Base-by-base conservation (phyloP, 2,113 vertebrate genomes). In the Caretta caretta region DNA sequence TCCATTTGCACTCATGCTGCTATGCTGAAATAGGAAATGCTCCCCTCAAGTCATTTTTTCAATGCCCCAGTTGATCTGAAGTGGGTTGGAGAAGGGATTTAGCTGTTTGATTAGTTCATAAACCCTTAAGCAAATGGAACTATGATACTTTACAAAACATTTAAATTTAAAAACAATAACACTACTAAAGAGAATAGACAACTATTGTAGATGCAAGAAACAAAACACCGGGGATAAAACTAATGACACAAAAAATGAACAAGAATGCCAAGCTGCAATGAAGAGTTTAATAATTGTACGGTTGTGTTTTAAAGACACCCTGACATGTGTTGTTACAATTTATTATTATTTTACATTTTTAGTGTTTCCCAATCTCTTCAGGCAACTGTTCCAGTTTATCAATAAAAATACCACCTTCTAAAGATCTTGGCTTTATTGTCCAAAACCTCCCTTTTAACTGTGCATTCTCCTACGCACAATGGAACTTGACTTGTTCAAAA, bases 151-250 rank as follows among this genome's bases (percentile, higher is more conserved):
- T 22, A 91, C 17, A 14, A 65, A 24, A 84, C 13, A 91, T 86
- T 88, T 83, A 53, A 8, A 92, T 82, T 92, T 78, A 89, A 94
- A 90, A 62, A 86, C 59, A 88, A 57, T n/a, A 89, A 42, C 14
- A 76, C 35, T 90, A 91, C 82, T 89, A 89, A 88, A 83, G 87
- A 92, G 59, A 93, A n/a, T 16, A 95, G 65, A 80, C 29, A 35
- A 9, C 83, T 69, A 88, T 25, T 78, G 75, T 83, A 92, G 89
- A 87, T 91, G 56, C 51, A 94, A 48, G 29, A 80, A 80, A 72
- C n/a, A 38, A 72, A 69, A 72, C 19, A 50, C 46, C 1, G 49
- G 78, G 4, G 14, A 29, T 25, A 80, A 80, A 91, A 76, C 79
- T 81, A 90, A 92, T 48, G 20, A 51, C 62, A 88, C 25, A 86